Percentiles rank a stretch among this genome's conserved stretches.
Conservation (phyloP, 64 coral and sea anemone genomes). For the Stichodactyla mertensii region DNA sequence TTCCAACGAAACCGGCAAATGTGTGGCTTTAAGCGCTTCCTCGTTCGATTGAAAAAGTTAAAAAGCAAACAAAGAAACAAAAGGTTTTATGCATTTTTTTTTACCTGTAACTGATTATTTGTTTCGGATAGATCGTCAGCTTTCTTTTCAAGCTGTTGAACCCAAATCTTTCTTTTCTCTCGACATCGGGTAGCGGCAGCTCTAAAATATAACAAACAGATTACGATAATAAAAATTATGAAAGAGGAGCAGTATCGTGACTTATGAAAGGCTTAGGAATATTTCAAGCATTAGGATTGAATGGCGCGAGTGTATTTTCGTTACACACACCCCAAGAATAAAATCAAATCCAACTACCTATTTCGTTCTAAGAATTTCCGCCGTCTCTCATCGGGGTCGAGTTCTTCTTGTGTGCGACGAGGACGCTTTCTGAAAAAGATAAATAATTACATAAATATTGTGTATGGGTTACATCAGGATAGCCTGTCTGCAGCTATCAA, state of each 20-base stretch:
- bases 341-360: constrained; percentile 26
- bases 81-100: not conserved
- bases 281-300: no score
- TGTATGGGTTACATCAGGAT: no score
- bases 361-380: constrained; percentile 97
- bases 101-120: constrained; percentile 89
- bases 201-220: constrained; percentile 36
- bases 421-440: constrained; percentile 67
- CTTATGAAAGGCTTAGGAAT: no score
- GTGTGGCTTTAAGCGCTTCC: no score
- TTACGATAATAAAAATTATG: not conserved
- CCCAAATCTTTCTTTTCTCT: constrained; percentile 99
- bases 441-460: not conserved
- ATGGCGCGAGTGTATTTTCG: no score
- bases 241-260: no score
- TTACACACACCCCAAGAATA: no score
- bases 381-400: constrained; percentile 92
- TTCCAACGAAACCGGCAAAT: no score
- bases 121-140: constrained; percentile 82
- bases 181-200: constrained; percentile 94
- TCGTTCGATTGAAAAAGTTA: no score
- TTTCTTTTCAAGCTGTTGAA: constrained; percentile 93
- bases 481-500: no score
- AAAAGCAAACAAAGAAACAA: no score
- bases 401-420: constrained; percentile 81